Evolutionary conservation across 1,140 invertebrate genomes (phyloP), one percentile per base, ranked within the genome.

Genomic region (Teleogryllus occipitalis): DNA sequence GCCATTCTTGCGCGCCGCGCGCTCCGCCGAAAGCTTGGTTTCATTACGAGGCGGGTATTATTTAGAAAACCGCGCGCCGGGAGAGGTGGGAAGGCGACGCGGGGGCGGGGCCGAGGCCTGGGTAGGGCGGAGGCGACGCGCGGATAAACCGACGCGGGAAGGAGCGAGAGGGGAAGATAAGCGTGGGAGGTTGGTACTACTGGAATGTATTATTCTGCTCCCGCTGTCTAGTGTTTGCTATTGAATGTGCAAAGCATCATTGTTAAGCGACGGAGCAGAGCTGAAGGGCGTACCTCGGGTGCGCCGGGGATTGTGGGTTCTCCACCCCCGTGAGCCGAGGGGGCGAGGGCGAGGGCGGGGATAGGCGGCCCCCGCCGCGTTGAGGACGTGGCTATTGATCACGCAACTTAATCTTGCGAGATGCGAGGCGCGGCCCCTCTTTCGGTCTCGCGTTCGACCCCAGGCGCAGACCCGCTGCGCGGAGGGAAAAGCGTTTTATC

Each of bases 11-110:
- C 54, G 54, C 54, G 54, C 54, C 54, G 54, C 54, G 54, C 54
- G 54, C 54, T 2, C 54, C 54, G 54, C 54, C 54, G 54, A 65
- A 65, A 65, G 54, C 54, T 65, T 65, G 54, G 54, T 65, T 65
- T 65, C 54, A 65, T 65, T 65, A 65, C 54, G 54, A 65, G 54
- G 54, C 54, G 54, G 54, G 54, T 65, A 65, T 65, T 65, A 65
- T 65, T 65, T 65, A 7, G 7, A 65, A 65, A 65, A 65, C 54
- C 54, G 54, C 54, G 54, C 54, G 54, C 18, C 18, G 54, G 18
- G 54, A 65, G 54, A 65, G 54, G 54, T 10, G 18, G 54, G 54
- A 65, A 65, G 54, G 54, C 10, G 54, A 65, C 54, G 54, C 18
- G 54, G 54, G 18, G 54, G 54, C 27, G 27, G 27, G 27, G 27